Percentiles rank a stretch among this genome's conserved stretches.
Evolutionary conservation across 2,888 invertebrate genomes (phyloP).

Genomic region (Diarsia rubi): DNA sequence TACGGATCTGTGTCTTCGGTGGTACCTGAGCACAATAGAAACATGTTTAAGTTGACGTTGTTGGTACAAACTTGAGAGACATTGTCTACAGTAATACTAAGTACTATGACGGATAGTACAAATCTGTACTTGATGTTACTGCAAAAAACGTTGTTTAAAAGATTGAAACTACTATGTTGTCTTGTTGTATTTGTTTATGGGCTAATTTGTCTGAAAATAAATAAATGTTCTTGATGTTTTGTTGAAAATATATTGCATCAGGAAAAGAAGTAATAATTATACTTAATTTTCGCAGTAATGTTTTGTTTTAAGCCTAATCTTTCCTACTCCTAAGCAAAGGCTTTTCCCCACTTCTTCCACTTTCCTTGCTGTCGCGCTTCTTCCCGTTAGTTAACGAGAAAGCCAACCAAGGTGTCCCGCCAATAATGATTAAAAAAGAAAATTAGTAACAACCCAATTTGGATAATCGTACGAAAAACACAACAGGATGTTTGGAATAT

Average conservation of each 20-base stretch:
- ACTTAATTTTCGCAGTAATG: background rate
- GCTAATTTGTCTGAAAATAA: too few species aligned
- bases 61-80: background rate
- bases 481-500: background rate
- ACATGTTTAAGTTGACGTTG: conserved; percentile 5
- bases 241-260: conserved; percentile 48
- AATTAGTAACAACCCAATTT: background rate
- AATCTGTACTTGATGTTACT: background rate
- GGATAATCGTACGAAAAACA: background rate
- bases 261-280: background rate
- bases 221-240: background rate
- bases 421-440: too few species aligned
- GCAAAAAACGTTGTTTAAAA: background rate
- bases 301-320: too few species aligned
- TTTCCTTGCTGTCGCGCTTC: too few species aligned
- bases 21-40: conserved; percentile 70
- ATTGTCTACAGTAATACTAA: background rate
- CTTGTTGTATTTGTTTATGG: too few species aligned
- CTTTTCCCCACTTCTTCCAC: too few species aligned
- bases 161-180: background rate
- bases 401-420: too few species aligned
- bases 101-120: background rate
- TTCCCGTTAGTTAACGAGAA: too few species aligned
- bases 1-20: conserved; percentile 56
- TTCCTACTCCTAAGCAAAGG: too few species aligned